A percentile compares a stretch with the other conserved stretches of the same genome.
These are phyloP conservation scores for Holothuria scabra DNA, from an alignment of 53 echinoderm and acorn worm species.

Conservation along the genomic window DNA sequence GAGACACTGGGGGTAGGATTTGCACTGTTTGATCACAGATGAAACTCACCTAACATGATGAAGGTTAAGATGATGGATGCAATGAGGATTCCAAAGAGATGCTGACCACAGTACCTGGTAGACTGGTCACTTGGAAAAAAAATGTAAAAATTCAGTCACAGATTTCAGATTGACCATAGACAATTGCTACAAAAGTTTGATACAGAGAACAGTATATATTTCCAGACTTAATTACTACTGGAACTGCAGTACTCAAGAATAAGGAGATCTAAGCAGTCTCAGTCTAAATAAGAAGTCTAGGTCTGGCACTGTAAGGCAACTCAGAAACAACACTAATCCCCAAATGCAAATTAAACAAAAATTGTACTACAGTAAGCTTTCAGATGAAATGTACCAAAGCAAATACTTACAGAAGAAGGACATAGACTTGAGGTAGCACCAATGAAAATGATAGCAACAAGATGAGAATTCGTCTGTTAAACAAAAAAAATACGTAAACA, in stretches of 20 bases:
- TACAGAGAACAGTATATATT: too few relatives aligned
- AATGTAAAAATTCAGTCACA: neutral
- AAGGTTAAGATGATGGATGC: slow-evolving; percentile 87
- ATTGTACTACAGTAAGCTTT: too few relatives aligned
- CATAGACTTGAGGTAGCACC: slow-evolving; percentile 89
- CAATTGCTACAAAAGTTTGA: neutral
- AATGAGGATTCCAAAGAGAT: slow-evolving; percentile 89
- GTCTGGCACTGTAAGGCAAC: too few relatives aligned
- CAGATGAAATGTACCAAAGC: too few relatives aligned
- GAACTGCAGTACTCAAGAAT: too few relatives aligned
- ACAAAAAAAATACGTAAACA: neutral
- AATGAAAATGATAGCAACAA: slow-evolving; percentile 84
- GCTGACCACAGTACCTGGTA: slow-evolving; percentile 88
- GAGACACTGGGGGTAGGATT: too few relatives aligned
- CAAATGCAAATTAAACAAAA: too few relatives aligned
- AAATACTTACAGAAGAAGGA: slow-evolving; percentile 72
- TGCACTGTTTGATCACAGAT: too few relatives aligned
- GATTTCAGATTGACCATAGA: neutral
- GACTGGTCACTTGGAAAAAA: neutral
- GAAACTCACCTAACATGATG: slow-evolving; percentile 86
- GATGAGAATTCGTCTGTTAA: slow-evolving; percentile 78
- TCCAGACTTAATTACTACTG: too few relatives aligned
- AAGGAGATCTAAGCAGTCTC: too few relatives aligned
- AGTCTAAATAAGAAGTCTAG: too few relatives aligned
- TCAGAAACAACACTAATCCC: too few relatives aligned